Conservation (phyloP, 2,888 invertebrate genomes). For the Epiperipatus broadwayi region DNA sequence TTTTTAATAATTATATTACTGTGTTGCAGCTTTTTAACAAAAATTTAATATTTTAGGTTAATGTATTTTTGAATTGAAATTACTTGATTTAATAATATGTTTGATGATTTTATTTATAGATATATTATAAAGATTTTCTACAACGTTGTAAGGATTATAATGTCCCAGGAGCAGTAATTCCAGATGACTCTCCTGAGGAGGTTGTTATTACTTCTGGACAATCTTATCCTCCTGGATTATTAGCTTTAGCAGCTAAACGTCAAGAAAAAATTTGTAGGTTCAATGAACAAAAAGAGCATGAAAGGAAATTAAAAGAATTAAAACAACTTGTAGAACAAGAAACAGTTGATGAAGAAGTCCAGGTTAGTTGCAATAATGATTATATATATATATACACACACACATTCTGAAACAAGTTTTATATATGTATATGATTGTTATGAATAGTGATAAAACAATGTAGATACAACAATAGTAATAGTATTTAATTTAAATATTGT, state of each 20-base stretch:
- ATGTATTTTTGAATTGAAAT: not conserved
- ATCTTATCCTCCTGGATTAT: conserved; percentile 9
- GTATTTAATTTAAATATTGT: too few relatives aligned
- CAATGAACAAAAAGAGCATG: conserved; percentile 55
- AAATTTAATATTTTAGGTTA: too few relatives aligned
- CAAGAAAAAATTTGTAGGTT: conserved; percentile 59
- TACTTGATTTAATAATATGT: not conserved
- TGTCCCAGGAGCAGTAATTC: too few relatives aligned
- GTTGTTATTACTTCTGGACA: not conserved
- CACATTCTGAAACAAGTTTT: conserved; percentile 12
- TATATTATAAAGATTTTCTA: conserved; percentile 69
- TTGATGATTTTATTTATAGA: conserved; percentile 14
- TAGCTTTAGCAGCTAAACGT: conserved; percentile 37
- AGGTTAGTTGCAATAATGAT: conserved; percentile 57
- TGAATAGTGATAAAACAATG: too few relatives aligned
- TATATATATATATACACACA: conserved; percentile 13
- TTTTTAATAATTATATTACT: too few relatives aligned
- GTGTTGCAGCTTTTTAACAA: too few relatives aligned
- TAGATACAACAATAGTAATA: too few relatives aligned
- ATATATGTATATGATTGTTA: not conserved
- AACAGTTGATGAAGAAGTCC: conserved; percentile 23
- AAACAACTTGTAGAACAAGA: conserved; percentile 27
- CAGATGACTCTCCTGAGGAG: conserved; percentile 11
- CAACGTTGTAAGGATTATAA: conserved; percentile 61
- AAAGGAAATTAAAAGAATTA: conserved; percentile 46